Base-by-base conservation (phyloP, 2,113 vertebrate species). In the Hyla sarda region DNA sequence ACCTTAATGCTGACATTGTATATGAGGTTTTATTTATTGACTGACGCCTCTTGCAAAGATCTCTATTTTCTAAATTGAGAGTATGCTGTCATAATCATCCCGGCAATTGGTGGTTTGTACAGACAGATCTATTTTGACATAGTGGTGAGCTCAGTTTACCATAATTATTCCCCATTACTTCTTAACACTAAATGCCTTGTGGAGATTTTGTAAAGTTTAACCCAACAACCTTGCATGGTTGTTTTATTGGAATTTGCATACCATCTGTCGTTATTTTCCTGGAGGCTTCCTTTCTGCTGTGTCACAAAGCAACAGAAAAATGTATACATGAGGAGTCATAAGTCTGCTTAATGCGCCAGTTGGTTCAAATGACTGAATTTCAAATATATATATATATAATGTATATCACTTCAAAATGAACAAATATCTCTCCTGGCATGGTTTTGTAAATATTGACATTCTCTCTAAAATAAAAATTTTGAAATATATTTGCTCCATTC, bases 81-180 rank as follows among this genome's bases (percentile, higher is more conserved):
- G 72, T 62, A 73, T 84, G 72, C 73, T 76, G 72, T 84, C 72
- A 60, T 47, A 45, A 76, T 84, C n/a, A 84, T 84, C 69, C 48
- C n/a, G n/a, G 71, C 32, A 75, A 54, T 75, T 75, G 71, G 52
- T n/a, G n/a, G 69, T 84, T 75, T 84, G 71, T 62, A 41, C 30
- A 76, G 83, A 83, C 82, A 84, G 83, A 84, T 84, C 60, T 84
- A 76, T 84, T 84, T 65, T 84, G 54, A 76, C 83, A 76, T 76
- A 58, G 30, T n/a, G 65, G 81, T 71, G 45, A 82, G 69, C 72
- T 84, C 54, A 62, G 65, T 65, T 84, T 76, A 77, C 83, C 54
- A 84, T 84, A 84, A 84, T 84, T 84, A 84, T 65, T 69, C 82
- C 10, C 60, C 41, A 47, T 30, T 58, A 65, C 54, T 60, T 62